A percentile compares a stretch with the other conserved stretches of the same genome.
Conservation (phyloP, 2,797 vertebrate species). For the Acipenser oxyrinchus region DNA sequence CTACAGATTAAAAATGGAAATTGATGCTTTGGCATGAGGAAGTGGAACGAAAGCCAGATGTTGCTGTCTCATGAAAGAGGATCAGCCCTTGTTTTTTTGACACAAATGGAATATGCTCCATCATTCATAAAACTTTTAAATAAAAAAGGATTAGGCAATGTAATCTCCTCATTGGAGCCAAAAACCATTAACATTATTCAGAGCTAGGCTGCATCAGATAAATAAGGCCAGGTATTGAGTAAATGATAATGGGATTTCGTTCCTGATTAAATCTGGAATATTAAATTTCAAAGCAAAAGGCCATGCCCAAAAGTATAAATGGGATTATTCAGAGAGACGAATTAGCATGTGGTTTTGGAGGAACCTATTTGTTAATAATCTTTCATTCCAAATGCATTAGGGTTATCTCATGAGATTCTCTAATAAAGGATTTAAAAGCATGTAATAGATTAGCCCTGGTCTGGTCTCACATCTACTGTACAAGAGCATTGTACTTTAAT, state of each 20-base stretch:
- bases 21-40: background rate
- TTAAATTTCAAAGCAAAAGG: constrained; percentile 8
- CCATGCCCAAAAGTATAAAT: constrained; percentile 5
- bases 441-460: too few species aligned
- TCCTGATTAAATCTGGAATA: constrained; percentile 9
- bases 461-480: too few species aligned
- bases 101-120: constrained; percentile 6
- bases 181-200: constrained; percentile 8
- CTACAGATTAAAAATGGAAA: constrained; percentile 5
- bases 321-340: constrained; percentile 2
- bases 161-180: constrained; percentile 10
- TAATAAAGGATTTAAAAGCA: too few species aligned
- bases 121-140: constrained; percentile 7
- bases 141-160: constrained; percentile 9
- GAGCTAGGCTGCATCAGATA: background rate
- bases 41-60: constrained; percentile 2
- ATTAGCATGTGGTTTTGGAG: constrained; percentile 1
- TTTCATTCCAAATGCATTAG: background rate
- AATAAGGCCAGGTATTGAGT: constrained; percentile 7
- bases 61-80: constrained; percentile 1
- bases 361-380: constrained; percentile 1
- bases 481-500: too few species aligned
- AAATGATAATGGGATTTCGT: constrained; percentile 6
- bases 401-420: background rate
- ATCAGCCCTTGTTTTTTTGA: constrained; percentile 7